Base-by-base conservation (phyloP, 2,113 vertebrate genomes). In the Vulpes ferrilata region DNA sequence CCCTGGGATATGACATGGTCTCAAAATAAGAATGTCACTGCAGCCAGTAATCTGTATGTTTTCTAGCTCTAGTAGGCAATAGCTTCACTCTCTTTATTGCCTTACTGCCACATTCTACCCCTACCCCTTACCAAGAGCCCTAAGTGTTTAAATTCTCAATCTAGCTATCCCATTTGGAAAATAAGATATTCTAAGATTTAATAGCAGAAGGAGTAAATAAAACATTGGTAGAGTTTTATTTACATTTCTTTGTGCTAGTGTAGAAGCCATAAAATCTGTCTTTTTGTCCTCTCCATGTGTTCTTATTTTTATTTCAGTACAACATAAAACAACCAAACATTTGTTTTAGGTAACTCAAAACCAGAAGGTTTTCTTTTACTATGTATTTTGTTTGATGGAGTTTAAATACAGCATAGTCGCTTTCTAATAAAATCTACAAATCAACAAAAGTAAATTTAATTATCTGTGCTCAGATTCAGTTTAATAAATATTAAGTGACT, bases 251-350 rank as follows among this genome's bases (percentile, higher is more conserved):
- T 60, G 38, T 67, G 51, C 71, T 32, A 38, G 30, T 83, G 92
- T 78, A 69, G 67, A 83, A 83, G 76, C 60, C 38, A 78, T 92
- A 74, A 92, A 71, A 84, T 84, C 35, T 35, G 35, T 35, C 67
- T 38, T 71, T 83, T 35, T 85, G 7, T 89, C 16, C 10, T 73
- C 19, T 35, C 51, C 19, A 2, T 79, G 43, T 83, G 13, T 93
- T 88, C 53, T 87, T 83, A 69, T 59, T 91, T 96, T 81, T 76
- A 79, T 80, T 80, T 94, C 22, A 86, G 32, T 90, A 32, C 3
- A 65, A 5, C 20, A 32, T 53, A 86, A 67, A 92, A 60, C 23
- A 92, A 76, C 38, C 67, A 82, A 79, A 60, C 5, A 80, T 91
- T 83, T 78, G 60, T 88, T 53, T 79, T 84, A 6, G 38, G 30